Conservation (phyloP, 2,113 vertebrate genomes). For the Abramis brama region DNA sequence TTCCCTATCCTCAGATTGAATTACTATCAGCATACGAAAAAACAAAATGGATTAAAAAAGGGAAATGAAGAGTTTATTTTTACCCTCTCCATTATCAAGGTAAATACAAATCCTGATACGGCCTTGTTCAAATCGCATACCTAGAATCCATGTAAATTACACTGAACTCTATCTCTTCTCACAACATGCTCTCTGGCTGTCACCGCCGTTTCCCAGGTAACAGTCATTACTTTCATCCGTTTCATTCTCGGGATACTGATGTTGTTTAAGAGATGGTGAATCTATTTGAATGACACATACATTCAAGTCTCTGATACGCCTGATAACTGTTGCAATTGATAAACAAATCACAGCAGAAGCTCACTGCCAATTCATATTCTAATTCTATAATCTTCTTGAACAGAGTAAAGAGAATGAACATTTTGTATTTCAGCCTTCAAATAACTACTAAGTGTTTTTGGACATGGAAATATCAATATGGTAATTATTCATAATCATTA, state of each 20-base stretch:
- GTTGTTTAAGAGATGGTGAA: conserved; percentile 38
- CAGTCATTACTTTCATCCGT: conserved; percentile 48
- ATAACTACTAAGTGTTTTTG: background rate
- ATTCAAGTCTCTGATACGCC: background rate
- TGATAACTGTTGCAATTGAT: background rate
- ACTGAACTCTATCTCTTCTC: background rate
- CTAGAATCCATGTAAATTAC: background rate
- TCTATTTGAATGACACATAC: conserved; percentile 26
- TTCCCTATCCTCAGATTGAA: background rate
- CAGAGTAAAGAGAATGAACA: background rate
- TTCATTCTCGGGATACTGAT: conserved; percentile 44
- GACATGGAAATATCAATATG: background rate
- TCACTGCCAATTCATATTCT: background rate
- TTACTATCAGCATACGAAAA: background rate
- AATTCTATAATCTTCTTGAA: background rate
- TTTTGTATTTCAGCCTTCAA: background rate
- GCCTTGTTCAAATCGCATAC: background rate
- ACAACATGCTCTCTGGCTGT: conserved; percentile 3
- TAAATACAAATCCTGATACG: conserved; percentile 3
- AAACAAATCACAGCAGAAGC: background rate
- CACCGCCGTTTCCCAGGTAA: conserved; percentile 56
- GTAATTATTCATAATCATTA: background rate
- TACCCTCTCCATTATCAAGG: conserved; percentile 13
- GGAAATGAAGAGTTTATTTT: conserved; percentile 18
- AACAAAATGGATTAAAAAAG: background rate